These are phyloP conservation scores for Polypedilum vanderplanki DNA, from an alignment of 1,140 invertebrate genomes.

Conservation along the genomic window DNA sequence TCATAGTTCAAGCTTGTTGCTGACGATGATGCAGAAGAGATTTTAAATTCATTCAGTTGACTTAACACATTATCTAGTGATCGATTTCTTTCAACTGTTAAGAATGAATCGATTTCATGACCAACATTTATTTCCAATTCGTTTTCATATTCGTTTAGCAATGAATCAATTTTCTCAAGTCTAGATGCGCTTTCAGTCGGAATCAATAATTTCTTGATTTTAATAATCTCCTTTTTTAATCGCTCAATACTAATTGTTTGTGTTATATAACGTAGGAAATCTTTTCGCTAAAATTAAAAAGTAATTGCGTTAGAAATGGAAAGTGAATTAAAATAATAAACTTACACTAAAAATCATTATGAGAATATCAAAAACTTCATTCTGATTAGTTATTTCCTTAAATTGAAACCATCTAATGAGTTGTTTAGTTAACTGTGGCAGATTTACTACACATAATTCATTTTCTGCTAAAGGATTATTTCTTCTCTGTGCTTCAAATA, in stretches of 20 bases:
- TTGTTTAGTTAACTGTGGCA: neutral
- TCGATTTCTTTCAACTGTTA: neutral
- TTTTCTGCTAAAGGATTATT: neutral
- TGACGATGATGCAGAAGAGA: neutral
- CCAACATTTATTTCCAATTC: neutral
- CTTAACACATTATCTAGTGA: neutral
- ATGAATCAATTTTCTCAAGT: neutral
- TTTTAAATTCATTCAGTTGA: neutral
- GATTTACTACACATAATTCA: neutral
- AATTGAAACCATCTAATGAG: slow-evolving; percentile 21
- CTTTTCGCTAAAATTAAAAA: neutral
- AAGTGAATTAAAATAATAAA: neutral
- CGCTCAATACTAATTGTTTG: neutral
- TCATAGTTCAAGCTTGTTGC: neutral
- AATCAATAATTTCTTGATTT: neutral
- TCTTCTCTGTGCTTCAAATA: neutral
- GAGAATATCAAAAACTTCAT: neutral
- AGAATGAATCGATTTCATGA: neutral
- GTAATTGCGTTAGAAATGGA: neutral
- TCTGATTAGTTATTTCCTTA: neutral
- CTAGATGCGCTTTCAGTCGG: neutral
- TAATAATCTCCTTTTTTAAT: neutral
- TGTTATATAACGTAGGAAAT: neutral
- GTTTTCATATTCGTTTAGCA: neutral
- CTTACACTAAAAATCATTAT: slow-evolving; percentile 21